Base-by-base conservation (phyloP, 2,797 vertebrate genomes). In the Xenops minutus region DNA sequence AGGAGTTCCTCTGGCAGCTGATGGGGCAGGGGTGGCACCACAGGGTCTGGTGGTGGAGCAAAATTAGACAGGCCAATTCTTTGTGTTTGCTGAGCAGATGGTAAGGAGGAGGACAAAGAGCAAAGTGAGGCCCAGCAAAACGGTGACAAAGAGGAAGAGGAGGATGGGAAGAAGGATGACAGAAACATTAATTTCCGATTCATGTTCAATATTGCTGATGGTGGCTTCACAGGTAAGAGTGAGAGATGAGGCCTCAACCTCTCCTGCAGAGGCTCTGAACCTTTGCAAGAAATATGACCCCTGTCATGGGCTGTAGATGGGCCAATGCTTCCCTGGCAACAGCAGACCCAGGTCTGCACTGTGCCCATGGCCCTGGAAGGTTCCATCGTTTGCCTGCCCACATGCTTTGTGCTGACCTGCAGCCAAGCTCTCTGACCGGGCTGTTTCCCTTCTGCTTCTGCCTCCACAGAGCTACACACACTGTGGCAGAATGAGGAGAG, bases 121-220 rank as follows among this genome's bases (percentile, higher is more conserved):
- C 90, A 92, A 3, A 36, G 91, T 0, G 99, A 99, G 51, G 97
- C 96, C 14, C 99, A 99, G 84, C 97, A 99, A 56, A 99, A 99
- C 0, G 99, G 99, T 51, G 99, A 99, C 96, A 99, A 98, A 96
- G 99, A 99, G 8, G 99, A 99, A 32, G 97, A 98, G 5, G 99
- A 99, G 5, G 99, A 98, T 8, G 97, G 98, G 67, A 99, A 97
- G 97, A 99, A 99, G 89, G 99, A 99, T 13, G 99, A 98, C 68
- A 99, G 97, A 69, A 98, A 96, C 7, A 89, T 98, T 81, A 99
- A 98, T 95, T 97, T 98, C 93, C 98, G 98, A 83, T 99, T 99
- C 97, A 99, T 99, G 99, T 99, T 99, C 98, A 99, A 99, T 97
- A 99, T 99, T 1, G 99, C 99, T 0, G 99, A 99, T 0, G 99